Base-by-base conservation (phyloP, 1,140 invertebrate genomes). In the Trachymyrmex septentrionalis region DNA sequence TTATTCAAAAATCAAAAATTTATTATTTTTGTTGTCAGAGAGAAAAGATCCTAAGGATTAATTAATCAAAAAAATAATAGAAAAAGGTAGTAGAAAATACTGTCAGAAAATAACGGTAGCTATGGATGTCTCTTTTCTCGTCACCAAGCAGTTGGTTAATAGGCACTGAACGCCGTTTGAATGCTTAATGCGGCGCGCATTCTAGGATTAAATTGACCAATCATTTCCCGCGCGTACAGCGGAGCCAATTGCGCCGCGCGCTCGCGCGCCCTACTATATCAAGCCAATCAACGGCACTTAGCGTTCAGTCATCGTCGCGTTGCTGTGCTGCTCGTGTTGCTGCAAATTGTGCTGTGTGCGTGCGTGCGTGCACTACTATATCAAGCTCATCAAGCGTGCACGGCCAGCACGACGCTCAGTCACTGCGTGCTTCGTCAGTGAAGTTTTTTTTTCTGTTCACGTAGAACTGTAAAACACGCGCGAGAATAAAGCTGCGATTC, bases 121-220 rank as follows among this genome's bases (percentile, higher is more conserved):
- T 38, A 75, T 85, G 61, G 61, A 69, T 80, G 81, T 90, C 86
- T 87, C 82, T 66, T 91, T 89, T 88, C 88, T 88, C 84, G 86
- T 78, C 85, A 78, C 86, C 69, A 88, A 91, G 81, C 80, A 86
- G 76, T 88, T 55, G 88, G 92, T 95, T 95, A 95, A 95, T 95
- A 95, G 94, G 92, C 90, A 94, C 88, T 94, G 93, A 94, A 95
- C 94, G 95, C 91, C 91, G 92, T 82, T 93, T 95, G 95, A 95
- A 95, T 95, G 94, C 93, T 95, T 95, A 95, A 95, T 95, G 94
- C 92, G 91, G 91, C 92, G 91, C 90, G 90, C 88, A 81, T 93
- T 94, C 94, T 94, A 95, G 93, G 94, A 93, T 95, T 95, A 95
- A 95, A 95, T 95, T 95, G 95, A 93, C 95, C 95, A 95, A 95